These are phyloP conservation scores for Plutomurus gul DNA, from an alignment of 1,140 invertebrate genomes.

Conservation along the genomic window DNA sequence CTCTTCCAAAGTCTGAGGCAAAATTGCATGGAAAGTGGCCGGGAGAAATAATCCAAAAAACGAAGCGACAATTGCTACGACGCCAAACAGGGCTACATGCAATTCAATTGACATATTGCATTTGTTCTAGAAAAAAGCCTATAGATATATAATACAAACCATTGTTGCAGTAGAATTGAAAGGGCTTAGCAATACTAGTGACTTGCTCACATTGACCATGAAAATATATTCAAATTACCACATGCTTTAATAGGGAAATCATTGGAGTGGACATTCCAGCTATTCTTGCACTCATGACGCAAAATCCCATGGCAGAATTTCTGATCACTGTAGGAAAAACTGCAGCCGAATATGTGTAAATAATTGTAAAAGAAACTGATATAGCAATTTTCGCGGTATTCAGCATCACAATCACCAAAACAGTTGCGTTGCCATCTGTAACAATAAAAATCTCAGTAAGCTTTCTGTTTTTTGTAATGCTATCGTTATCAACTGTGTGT, in stretches of 20 bases:
- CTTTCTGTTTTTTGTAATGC: no score
- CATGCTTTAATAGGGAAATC: constrained; percentile 60
- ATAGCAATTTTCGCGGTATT: constrained; percentile 60
- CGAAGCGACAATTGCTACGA: constrained; percentile 71
- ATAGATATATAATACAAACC: no score
- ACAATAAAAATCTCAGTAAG: background rate
- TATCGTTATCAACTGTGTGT: no score
- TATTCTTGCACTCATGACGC: constrained; percentile 37
- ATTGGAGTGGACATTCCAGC: constrained; percentile 41
- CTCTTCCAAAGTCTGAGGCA: constrained; percentile 76
- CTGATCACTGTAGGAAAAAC: constrained; percentile 70
- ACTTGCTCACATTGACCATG: no score
- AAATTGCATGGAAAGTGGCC: constrained; percentile 75
- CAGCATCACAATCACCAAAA: background rate
- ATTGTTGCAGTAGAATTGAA: no score
- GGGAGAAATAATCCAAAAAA: constrained; percentile 73
- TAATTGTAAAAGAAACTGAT: constrained; percentile 81
- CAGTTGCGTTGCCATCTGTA: background rate
- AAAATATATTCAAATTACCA: constrained; percentile 69
- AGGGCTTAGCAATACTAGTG: no score
- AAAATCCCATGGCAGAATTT: constrained; percentile 41
- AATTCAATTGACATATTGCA: no score
- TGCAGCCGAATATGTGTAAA: constrained; percentile 75
- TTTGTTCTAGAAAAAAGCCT: no score
- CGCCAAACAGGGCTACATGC: constrained; percentile 70